phyloP scores from a whole-genome alignment of 2,888 invertebrate species.

The Drosophila heteroneura region DNA sequence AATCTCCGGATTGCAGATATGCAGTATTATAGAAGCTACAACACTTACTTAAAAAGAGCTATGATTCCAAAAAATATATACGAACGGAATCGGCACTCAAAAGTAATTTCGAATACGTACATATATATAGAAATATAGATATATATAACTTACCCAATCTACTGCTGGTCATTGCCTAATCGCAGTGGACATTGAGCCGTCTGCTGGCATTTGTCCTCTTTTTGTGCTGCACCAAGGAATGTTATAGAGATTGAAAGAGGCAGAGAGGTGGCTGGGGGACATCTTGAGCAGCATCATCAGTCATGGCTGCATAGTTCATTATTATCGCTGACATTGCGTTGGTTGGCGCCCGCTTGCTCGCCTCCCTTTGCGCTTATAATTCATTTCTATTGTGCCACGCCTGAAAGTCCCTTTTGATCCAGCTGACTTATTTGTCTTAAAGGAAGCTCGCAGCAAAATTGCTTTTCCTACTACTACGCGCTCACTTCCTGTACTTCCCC shows the following conservation, averaged over 20 bases:
- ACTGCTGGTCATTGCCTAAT: constrained; percentile 40
- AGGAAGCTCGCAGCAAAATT: constrained; percentile 83
- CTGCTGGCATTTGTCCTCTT: constrained; percentile 24
- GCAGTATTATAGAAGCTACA: no score
- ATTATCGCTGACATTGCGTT: constrained; percentile 73
- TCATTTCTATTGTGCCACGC: constrained; percentile 72
- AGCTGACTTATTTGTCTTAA: constrained; percentile 83
- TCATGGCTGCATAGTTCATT: constrained; percentile 76
- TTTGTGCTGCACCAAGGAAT: constrained; percentile 18
- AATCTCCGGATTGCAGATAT: neutral
- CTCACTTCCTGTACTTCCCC: constrained; percentile 69
- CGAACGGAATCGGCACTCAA: neutral
- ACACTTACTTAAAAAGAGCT: neutral
- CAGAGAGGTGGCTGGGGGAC: neutral
- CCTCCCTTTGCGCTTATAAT: constrained; percentile 43
- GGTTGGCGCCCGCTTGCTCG: constrained; percentile 20
- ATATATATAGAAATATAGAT: neutral
- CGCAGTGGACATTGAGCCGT: constrained; percentile 34
- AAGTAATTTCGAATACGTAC: neutral
- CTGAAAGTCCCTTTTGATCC: constrained; percentile 83
- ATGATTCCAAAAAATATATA: neutral
- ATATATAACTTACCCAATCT: neutral
- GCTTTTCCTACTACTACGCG: constrained; percentile 78
- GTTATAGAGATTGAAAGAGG: neutral
- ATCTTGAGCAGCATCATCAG: constrained; percentile 67